Evolutionary conservation across 2,888 invertebrate genomes (phyloP).

Genomic region (Polylopha cassiicola): DNA sequence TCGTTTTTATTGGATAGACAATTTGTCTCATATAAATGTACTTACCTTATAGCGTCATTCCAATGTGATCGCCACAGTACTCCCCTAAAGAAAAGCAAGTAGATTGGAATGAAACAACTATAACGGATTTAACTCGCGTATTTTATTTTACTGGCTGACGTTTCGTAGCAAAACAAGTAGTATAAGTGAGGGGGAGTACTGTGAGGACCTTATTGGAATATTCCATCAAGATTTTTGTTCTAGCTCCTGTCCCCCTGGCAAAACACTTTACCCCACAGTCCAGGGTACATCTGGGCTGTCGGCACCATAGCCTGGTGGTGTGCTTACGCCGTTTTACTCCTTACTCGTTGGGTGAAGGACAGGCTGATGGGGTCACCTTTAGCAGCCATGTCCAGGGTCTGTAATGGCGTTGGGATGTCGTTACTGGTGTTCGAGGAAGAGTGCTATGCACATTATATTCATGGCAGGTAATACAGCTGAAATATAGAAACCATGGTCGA

Average conservation of each 20-base stretch:
- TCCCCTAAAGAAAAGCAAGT: no score
- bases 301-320: constrained; percentile 53
- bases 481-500: background rate
- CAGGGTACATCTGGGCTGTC: constrained; percentile 53
- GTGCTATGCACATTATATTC: constrained; percentile 62
- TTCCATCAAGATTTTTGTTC: constrained; percentile 15
- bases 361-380: constrained; percentile 35
- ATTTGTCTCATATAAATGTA: no score
- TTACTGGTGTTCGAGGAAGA: constrained; percentile 63
- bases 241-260: constrained; percentile 49
- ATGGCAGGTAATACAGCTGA: constrained; percentile 51
- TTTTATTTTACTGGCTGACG: no score
- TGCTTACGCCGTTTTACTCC: constrained; percentile 39
- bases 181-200: no score
- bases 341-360: constrained; percentile 34
- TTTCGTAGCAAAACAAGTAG: no score
- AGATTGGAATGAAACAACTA: no score
- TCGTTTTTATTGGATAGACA: no score
- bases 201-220: no score
- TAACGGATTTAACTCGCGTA: no score
- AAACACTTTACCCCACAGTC: constrained; percentile 40
- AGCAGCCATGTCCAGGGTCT: constrained; percentile 38
- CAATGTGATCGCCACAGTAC: no score
- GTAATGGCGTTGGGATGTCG: constrained; percentile 51
- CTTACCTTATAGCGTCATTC: no score